Base-by-base conservation (phyloP, 2,888 invertebrate species). In the Plutella xylostella region DNA sequence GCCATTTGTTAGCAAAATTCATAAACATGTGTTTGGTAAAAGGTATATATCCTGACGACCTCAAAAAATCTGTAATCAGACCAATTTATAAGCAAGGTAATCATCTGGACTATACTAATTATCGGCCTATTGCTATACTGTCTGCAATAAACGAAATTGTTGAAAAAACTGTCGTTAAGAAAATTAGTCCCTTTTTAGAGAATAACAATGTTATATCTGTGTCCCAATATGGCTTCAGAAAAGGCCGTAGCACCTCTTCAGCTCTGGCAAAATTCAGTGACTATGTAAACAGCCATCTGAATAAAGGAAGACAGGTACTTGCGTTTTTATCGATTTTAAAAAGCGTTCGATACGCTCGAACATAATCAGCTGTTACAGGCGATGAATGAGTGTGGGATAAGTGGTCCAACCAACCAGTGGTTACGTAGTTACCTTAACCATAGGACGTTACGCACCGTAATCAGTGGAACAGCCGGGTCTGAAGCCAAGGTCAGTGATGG, bases 101-200 rank as follows among this genome's bases (percentile, higher is more conserved):
- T 18, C 45, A 46, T 17, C 30, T 33, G 11, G 43, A 51, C 12
- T 51, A 45, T 40, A 19, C 17, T 3, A 47, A 51, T 18, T 48
- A 48, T 28, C 45, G 49, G 35, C 49, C 48, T 11, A 51, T 48
- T 4, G 45, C 49, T n/a, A 48, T 51, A 7, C 11, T 25, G 25
- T 25, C 25, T 7, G 25, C 11, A 25, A 25, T 25, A 15, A 30
- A 47, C 11, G 46, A 42, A 11, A 19, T 43, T 3, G 42, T 44
- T 20, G 31, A 48, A 35, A 48, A 46, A 34, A 42, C 42, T 30
- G 37, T 38, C 14, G 19, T 30, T 30, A 22, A 42, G 41, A 5
- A 42, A 18, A 7, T 42, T 18, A n/a, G 28, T 33, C 14, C 33
- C n/a, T 42, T 33, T 33, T 19, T 21, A n/a, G n/a, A 33, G n/a